Percentiles rank a stretch among this genome's conserved stretches.
phyloP scores from a whole-genome alignment of 2,888 invertebrate genomes.

The Drosophila mulleri region DNA sequence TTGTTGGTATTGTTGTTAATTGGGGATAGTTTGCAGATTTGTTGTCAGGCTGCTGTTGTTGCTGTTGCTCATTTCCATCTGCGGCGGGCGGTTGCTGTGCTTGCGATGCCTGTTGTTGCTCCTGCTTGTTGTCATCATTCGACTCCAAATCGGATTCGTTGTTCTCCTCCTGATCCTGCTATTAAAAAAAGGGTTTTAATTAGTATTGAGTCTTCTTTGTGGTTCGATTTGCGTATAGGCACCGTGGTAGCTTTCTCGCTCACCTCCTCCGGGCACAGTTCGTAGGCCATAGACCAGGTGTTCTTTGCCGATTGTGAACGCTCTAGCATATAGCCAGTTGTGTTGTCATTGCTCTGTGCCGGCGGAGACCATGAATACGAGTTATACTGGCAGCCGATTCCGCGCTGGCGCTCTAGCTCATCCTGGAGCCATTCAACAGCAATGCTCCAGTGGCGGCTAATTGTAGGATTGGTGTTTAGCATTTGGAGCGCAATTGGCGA shows the following conservation, averaged over 20 bases:
- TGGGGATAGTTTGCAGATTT: constrained; percentile 46
- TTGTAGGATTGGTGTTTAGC: constrained; percentile 91
- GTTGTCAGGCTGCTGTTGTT: constrained; percentile 51
- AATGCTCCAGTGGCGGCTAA: constrained; percentile 94
- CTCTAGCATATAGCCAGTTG: constrained; percentile 97
- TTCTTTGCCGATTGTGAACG: constrained; percentile 96
- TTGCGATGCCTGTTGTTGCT: constrained; percentile 43
- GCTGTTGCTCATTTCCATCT: constrained; percentile 42
- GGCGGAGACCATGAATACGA: constrained; percentile 97
- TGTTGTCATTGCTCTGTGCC: constrained; percentile 96
- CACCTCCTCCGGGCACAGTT: constrained; percentile 90
- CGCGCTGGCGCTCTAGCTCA: constrained; percentile 91
- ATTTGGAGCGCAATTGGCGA: constrained; percentile 93
- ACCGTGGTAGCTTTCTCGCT: constrained; percentile 67
- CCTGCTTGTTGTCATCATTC: constrained; percentile 79
- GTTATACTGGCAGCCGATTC: constrained; percentile 88
- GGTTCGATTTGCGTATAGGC: constrained; percentile 31
- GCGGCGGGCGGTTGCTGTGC: constrained; percentile 25
- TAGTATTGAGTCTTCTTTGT: background rate
- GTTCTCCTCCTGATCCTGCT: constrained; percentile 84
- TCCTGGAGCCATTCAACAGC: constrained; percentile 98
- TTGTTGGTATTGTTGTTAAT: constrained; percentile 44
- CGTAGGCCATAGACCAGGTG: constrained; percentile 92
- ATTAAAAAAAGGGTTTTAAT: constrained; percentile 3
- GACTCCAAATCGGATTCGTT: constrained; percentile 85